Evolutionary conservation across 2,888 invertebrate species (phyloP).

Genomic region (Heliothis peltigera): DNA sequence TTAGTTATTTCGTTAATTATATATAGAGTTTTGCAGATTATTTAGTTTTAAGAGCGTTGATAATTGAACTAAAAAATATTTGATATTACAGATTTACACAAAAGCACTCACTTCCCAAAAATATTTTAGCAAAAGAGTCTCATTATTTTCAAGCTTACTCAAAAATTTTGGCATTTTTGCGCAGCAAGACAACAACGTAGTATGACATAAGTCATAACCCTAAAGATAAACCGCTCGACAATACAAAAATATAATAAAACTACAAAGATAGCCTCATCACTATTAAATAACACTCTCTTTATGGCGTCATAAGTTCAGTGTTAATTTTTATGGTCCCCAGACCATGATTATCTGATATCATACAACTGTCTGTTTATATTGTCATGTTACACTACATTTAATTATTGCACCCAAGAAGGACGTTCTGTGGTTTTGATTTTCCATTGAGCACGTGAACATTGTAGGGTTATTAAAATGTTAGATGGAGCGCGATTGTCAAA

Average conservation of each 20-base stretch:
- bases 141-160: too few relatives aligned
- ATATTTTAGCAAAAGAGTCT: too few relatives aligned
- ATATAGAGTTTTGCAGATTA: too few relatives aligned
- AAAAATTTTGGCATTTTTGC: too few relatives aligned
- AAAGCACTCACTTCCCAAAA: too few relatives aligned
- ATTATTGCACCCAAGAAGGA: slow-evolving; percentile 17
- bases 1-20: too few relatives aligned
- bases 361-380: slow-evolving; percentile 19
- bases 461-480: slow-evolving; percentile 14
- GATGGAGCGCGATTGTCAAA: slow-evolving; percentile 12
- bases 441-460: slow-evolving; percentile 7
- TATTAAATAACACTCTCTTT: slow-evolving; percentile 27
- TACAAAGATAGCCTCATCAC: slow-evolving; percentile 36
- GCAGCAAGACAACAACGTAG: too few relatives aligned
- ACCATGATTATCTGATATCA: slow-evolving; percentile 36
- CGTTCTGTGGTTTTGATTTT: slow-evolving; percentile 35
- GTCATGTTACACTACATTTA: slow-evolving; percentile 19
- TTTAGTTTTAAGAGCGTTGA: too few relatives aligned
- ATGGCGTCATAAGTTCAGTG: slow-evolving; percentile 25
- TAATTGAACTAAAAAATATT: too few relatives aligned
- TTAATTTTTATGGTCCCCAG: slow-evolving; percentile 17
- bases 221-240: slow-evolving; percentile 29
- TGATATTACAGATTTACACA: too few relatives aligned
- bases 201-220: slow-evolving; percentile 13
- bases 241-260: slow-evolving; percentile 15